Percentiles rank a stretch among this genome's conserved stretches.
Evolutionary conservation across 2,888 invertebrate species (phyloP).

Genomic region (Hololepta plana): DNA sequence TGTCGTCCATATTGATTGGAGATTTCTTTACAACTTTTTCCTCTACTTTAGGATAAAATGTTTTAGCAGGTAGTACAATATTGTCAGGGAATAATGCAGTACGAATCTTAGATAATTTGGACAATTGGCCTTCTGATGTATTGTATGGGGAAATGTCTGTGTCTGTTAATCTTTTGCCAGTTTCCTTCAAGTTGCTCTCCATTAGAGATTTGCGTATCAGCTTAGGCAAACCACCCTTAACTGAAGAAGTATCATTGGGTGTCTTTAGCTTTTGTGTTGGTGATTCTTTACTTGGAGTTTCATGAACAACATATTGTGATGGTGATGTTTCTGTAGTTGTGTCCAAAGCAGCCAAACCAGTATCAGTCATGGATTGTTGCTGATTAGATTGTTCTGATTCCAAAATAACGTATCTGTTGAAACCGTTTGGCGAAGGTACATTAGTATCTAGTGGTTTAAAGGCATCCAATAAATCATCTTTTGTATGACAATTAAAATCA

Average conservation of each 20-base stretch:
- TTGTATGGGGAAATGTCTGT: too few species aligned
- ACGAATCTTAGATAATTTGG: conserved; percentile 23
- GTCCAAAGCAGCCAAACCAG: too few species aligned
- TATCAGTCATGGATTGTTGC: too few species aligned
- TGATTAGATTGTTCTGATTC: too few species aligned
- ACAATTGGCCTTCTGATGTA: too few species aligned
- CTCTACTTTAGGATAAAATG: conserved; percentile 34
- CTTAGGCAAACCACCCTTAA: conserved; percentile 17
- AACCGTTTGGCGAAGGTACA: too few species aligned
- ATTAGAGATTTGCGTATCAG: conserved; percentile 17
- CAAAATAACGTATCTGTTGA: too few species aligned
- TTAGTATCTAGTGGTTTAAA: too few species aligned
- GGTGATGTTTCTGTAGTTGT: too few species aligned
- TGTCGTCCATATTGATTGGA: conserved; percentile 4
- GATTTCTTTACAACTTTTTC: conserved; percentile 3
- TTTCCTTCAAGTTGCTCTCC: conserved; percentile 12
- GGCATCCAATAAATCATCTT: too few species aligned
- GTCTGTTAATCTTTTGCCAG: conserved; percentile 9
- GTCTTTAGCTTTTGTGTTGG: conserved; percentile 21
- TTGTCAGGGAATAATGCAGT: conserved; percentile 24
- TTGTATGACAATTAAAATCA: too few species aligned
- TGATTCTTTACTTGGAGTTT: conserved; percentile 16
- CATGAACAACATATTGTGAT: too few species aligned
- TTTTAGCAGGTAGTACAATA: conserved; percentile 31
- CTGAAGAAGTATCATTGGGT: conserved; percentile 21